Evolutionary conservation across 1,140 invertebrate genomes (phyloP).

Genomic region (Aleiodes sp.): DNA sequence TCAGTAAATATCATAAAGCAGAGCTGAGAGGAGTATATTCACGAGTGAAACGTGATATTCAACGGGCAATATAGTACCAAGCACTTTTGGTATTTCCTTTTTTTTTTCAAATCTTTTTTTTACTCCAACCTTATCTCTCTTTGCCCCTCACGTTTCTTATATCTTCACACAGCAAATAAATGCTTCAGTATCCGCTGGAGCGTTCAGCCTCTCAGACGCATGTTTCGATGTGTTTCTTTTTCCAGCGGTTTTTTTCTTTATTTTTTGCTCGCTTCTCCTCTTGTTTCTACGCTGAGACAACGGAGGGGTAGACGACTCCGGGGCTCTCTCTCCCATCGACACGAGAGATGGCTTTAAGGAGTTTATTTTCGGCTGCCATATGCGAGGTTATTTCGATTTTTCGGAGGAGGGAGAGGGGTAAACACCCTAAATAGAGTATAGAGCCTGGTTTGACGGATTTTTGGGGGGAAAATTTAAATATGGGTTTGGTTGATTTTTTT

Average conservation of each 20-base stretch:
- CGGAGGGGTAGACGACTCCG: constrained; percentile 22
- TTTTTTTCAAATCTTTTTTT: constrained; percentile 26
- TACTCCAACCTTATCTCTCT: constrained; percentile 18
- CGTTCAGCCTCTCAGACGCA: constrained; percentile 14
- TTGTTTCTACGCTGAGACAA: constrained; percentile 16
- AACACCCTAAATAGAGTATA: constrained; percentile 46
- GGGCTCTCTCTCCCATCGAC: constrained; percentile 11
- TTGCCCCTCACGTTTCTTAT: constrained; percentile 28
- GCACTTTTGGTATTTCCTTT: no score
- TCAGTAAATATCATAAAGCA: constrained; percentile 39
- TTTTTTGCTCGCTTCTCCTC: background rate
- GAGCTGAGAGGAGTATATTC: constrained; percentile 23
- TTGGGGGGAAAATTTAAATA: no score
- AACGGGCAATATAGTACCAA: no score
- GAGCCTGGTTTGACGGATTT: constrained; percentile 31
- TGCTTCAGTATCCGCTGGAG: constrained; percentile 47
- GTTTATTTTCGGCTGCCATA: constrained; percentile 65
- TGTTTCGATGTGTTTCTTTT: constrained; percentile 23
- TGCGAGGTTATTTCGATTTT: constrained; percentile 64
- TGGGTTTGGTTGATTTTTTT: background rate
- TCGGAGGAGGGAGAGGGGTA: constrained; percentile 36
- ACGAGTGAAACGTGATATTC: constrained; percentile 52
- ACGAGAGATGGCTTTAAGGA: constrained; percentile 60
- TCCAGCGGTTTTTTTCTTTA: constrained; percentile 19
- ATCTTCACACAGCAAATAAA: constrained; percentile 50